Evolutionary conservation across 2,888 invertebrate species (phyloP).

Genomic region (Oscheius myriophilus): DNA sequence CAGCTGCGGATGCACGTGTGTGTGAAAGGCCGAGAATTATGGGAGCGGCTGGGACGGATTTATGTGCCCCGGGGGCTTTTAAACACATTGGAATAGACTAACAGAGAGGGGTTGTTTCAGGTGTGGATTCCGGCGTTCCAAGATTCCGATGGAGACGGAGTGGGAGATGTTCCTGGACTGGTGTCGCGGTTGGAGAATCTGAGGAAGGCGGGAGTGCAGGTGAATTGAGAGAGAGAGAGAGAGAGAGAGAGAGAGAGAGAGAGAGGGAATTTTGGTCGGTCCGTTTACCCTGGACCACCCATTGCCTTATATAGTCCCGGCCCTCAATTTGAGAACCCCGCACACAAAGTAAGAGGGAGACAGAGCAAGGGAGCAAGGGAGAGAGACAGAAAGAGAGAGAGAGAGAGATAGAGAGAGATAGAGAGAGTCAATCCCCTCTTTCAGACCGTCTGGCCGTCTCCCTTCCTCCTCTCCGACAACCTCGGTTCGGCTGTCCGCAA

Average conservation of each 20-base stretch:
- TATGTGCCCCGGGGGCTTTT: neutral
- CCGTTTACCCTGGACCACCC: no score
- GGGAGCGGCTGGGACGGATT: neutral
- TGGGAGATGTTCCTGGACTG: slow-evolving; percentile 84
- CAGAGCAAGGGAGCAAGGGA: no score
- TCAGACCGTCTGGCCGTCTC: slow-evolving; percentile 54
- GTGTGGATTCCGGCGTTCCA: slow-evolving; percentile 86
- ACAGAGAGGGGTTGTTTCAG: slow-evolving; percentile 73
- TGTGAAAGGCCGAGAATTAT: neutral
- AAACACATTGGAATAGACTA: neutral
- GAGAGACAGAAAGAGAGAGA: neutral
- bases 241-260: no score
- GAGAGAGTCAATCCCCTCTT: neutral
- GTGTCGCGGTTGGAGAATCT: slow-evolving; percentile 43
- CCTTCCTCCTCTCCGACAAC: slow-evolving; percentile 54
- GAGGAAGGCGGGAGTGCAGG: slow-evolving; percentile 40
- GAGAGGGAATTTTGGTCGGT: no score
- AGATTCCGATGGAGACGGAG: slow-evolving; percentile 84
- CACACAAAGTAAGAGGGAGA: neutral
- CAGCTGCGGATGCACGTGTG: slow-evolving; percentile 19
- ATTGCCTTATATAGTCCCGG: no score
- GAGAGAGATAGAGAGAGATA: no score
- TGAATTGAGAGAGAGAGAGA: neutral
- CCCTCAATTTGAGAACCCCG: neutral
- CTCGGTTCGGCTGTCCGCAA: slow-evolving; percentile 71